Conservation (phyloP, 2,888 invertebrate genomes). For the Linnaemya tessellans region DNA sequence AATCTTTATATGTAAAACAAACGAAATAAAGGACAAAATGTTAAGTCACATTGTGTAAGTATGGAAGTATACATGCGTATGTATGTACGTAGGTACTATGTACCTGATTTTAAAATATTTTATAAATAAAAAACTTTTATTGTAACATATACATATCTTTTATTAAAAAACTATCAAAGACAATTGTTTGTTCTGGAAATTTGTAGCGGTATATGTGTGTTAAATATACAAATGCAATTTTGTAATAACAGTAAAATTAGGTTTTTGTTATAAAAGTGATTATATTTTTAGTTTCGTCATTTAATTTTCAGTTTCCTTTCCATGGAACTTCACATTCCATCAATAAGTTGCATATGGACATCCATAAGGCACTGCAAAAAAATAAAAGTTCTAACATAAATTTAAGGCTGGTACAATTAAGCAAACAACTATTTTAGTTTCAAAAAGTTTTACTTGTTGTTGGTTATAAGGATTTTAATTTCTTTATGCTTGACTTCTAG, state of each 20-base stretch:
- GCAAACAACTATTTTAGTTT: too few relatives aligned
- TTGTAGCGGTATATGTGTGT: background rate
- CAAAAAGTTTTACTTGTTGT: too few relatives aligned
- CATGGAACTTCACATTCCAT: conserved; percentile 76
- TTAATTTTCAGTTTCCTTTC: background rate
- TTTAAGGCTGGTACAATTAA: too few relatives aligned
- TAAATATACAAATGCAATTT: background rate
- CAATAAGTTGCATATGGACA: conserved; percentile 92
- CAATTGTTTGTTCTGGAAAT: background rate
- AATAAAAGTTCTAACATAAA: background rate
- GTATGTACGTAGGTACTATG: background rate
- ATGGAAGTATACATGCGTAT: background rate
- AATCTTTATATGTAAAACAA: conserved; percentile 39
- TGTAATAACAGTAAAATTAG: conserved; percentile 2
- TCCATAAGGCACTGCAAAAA: conserved; percentile 89
- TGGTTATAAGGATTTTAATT: too few relatives aligned
- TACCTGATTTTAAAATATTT: background rate
- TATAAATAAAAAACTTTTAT: conserved; percentile 20
- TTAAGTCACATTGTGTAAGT: background rate
- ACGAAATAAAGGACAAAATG: background rate
- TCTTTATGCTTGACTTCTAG: too few relatives aligned
- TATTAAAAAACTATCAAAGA: conserved; percentile 15
- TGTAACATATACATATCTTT: conserved; percentile 13
- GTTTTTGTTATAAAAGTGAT: background rate
- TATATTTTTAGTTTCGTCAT: background rate